These are phyloP conservation scores for Calliopsis andreniformis DNA, from an alignment of 1,140 invertebrate species.

Conservation along the genomic window DNA sequence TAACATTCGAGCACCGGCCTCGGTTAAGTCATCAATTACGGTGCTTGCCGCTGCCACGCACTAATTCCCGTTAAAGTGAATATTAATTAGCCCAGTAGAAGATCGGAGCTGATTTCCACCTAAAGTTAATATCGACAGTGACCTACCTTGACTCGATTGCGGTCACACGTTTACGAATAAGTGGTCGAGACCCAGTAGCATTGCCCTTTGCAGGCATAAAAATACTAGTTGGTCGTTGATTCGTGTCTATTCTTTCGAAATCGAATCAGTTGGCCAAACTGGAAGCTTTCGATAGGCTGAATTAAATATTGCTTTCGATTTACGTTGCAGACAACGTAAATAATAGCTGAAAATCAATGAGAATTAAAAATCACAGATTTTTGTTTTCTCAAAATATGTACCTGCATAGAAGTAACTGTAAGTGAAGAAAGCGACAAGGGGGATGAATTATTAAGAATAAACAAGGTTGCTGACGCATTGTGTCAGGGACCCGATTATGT, in stretches of 20 bases:
- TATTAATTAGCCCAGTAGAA: conserved; percentile 43
- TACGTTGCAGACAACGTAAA: background rate
- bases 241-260: background rate
- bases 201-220: background rate
- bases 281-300: background rate
- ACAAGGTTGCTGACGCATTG: no score
- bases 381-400: no score
- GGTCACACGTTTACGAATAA: conserved; percentile 41
- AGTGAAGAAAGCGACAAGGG: no score
- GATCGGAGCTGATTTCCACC: conserved; percentile 16
- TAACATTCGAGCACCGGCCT: conserved; percentile 33
- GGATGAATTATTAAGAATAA: no score
- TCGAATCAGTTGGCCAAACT: background rate
- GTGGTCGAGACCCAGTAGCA: conserved; percentile 21
- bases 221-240: background rate
- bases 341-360: background rate
- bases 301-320: background rate
- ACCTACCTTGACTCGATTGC: conserved; percentile 32
- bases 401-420: no score
- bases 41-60: conserved; percentile 11
- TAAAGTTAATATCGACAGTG: conserved; percentile 43
- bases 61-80: conserved; percentile 46
- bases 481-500: no score
- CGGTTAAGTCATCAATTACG: conserved; percentile 45
- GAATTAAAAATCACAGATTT: background rate